Percentiles rank a stretch among this genome's conserved stretches.
Evolutionary conservation across 2,888 invertebrate genomes (phyloP).

Genomic region (Luperina nickerlii): DNA sequence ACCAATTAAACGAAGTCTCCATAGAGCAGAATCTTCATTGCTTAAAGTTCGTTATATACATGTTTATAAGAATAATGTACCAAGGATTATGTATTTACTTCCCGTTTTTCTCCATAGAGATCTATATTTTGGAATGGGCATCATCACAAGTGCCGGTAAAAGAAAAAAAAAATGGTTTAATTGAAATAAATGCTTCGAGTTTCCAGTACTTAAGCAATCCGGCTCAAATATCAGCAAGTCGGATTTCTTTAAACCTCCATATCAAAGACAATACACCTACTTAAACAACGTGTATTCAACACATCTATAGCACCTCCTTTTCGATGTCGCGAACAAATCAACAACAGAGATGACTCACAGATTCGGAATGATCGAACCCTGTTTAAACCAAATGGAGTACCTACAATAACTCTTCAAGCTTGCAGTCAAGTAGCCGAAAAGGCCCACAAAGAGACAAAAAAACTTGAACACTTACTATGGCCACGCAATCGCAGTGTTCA

Average conservation of each 20-base stretch:
- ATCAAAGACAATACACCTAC: conserved; percentile 11
- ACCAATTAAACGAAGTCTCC: not conserved
- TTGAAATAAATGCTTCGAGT: not conserved
- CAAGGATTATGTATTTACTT: not conserved
- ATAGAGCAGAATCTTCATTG: not conserved
- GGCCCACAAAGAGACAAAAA: not conserved
- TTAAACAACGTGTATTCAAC: not conserved
- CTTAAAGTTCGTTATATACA: too few relatives aligned
- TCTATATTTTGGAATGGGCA: not conserved
- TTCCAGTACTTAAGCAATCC: too few relatives aligned
- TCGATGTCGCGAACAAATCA: conserved; percentile 38
- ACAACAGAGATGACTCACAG: conserved; percentile 47
- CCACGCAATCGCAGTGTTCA: not conserved
- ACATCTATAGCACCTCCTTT: conserved; percentile 35
- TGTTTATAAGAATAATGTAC: not conserved
- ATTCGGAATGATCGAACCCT: conserved; percentile 11
- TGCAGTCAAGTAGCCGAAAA: not conserved
- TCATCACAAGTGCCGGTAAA: too few relatives aligned
- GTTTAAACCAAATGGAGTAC: not conserved
- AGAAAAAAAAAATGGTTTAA: too few relatives aligned
- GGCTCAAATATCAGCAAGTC: not conserved
- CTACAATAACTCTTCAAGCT: too few relatives aligned
- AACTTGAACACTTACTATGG: not conserved
- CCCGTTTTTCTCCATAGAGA: not conserved
- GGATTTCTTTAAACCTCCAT: not conserved